Evolutionary conservation across 2,113 vertebrate genomes (phyloP), one percentile per base, ranked within the genome.

Genomic region (Stigmatopora nigra): DNA sequence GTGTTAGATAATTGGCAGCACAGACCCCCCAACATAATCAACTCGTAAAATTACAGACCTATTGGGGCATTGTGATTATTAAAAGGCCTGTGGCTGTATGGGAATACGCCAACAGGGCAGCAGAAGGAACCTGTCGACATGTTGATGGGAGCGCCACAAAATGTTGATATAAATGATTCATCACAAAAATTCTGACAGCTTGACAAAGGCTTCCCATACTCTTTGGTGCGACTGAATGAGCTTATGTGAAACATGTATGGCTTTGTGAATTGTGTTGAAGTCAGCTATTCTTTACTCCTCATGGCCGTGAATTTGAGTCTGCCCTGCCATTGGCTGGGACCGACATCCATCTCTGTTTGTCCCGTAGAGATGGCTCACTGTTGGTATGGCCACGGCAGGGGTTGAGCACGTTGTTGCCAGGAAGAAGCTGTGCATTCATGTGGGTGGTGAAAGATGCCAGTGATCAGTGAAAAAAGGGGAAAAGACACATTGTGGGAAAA

Each of bases 401-500:
- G 80, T 82, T 69, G 67, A 73, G 64, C 67, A 59, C 67, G 56
- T 71, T 0, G 13, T 64, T 88, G 90, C 88, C 88, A 90, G 73
- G 83, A 89, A 75, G 82, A 88, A 86, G 83, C 88, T 88, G 86
- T 78, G 88, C 76, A 84, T 81, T 86, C 81, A 83, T 84, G 79
- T 82, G 81, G 71, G 78, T 76, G 79, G 68, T 52, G 73, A 81
- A 85, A 78, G 71, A 82, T 80, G 79, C 82, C 82, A 83, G 68
- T 46, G 65, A 67, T 61, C 64, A 59, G 64, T 53, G 69, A 63
- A 66, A 65, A 69, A 68, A 31, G 69, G 72, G 71, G 73, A 70
- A 63, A 74, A 64, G 67, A 73, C 69, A 71, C 71, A 66, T 71
- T 84, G 82, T 86, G 87, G 84, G 84, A 87, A 87, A 80, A 77